Evolutionary conservation across 2,797 vertebrate genomes (phyloP).

Genomic region (Salarias fasciatus): DNA sequence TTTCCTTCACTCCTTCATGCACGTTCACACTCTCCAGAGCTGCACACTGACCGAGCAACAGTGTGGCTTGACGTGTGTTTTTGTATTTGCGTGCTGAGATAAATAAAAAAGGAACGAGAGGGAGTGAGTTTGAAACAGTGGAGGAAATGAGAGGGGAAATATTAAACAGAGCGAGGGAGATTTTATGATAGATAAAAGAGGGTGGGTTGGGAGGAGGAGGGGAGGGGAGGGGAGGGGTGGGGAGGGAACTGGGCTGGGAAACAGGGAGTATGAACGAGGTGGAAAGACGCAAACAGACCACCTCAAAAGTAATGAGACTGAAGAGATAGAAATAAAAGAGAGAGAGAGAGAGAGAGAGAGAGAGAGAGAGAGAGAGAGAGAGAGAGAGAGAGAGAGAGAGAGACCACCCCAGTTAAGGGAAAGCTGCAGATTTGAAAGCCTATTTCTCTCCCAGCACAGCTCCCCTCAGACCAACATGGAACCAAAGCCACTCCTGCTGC

Average conservation of each 20-base stretch:
- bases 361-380: no score
- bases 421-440: slow-evolving; percentile 52
- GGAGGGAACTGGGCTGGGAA: slow-evolving; percentile 26
- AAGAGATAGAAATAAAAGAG: slow-evolving; percentile 54
- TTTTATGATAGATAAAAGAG: slow-evolving; percentile 38
- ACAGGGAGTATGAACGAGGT: slow-evolving; percentile 23
- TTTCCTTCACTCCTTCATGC: slow-evolving; percentile 26
- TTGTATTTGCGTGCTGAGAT: slow-evolving; percentile 43
- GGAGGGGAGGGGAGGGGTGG: background rate
- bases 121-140: slow-evolving; percentile 21
- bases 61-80: slow-evolving; percentile 30
- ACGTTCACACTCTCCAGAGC: slow-evolving; percentile 4
- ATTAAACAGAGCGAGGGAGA: slow-evolving; percentile 49
- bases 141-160: slow-evolving; percentile 54
- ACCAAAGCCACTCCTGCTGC: slow-evolving; percentile 54
- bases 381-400: slow-evolving; percentile 44
- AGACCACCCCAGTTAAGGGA: slow-evolving; percentile 65
- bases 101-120: slow-evolving; percentile 45
- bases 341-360: no score
- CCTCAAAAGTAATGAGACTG: slow-evolving; percentile 58
- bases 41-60: slow-evolving; percentile 19
- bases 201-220: background rate
- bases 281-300: slow-evolving; percentile 55
- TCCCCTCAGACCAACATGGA: slow-evolving; percentile 63
- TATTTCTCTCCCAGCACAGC: slow-evolving; percentile 57